phyloP scores from a whole-genome alignment of 53 echinoderm and acorn worm species.

The Crossaster papposus region DNA sequence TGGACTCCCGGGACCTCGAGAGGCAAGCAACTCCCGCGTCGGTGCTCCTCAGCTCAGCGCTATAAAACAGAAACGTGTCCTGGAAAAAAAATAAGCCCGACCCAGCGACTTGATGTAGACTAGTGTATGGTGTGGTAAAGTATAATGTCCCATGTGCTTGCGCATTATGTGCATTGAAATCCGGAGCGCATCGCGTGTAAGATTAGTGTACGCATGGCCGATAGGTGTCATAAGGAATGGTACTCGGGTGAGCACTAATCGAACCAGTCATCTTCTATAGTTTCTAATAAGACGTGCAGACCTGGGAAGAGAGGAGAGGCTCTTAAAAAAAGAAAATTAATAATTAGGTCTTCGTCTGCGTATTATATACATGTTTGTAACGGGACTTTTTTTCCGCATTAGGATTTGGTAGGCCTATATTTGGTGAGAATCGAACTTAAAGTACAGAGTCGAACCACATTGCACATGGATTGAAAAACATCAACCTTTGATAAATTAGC shows the following conservation, averaged over 20 bases:
- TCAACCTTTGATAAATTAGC: no score
- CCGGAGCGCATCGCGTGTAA: conserved; percentile 37
- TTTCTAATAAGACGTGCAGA: background rate
- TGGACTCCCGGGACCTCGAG: background rate
- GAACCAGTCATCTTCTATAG: background rate
- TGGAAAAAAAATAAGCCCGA: background rate
- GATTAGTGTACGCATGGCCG: conserved; percentile 45
- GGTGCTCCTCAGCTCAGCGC: background rate
- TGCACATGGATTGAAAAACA: no score
- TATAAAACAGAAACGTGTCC: conserved; percentile 13
- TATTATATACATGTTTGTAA: no score
- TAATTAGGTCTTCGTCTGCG: background rate
- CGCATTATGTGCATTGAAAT: background rate
- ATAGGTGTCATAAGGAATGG: conserved; percentile 35
- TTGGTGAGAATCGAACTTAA: no score
- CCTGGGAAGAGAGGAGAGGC: background rate
- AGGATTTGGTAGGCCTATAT: no score
- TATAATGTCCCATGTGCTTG: background rate
- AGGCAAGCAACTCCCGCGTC: background rate
- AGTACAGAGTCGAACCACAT: no score
- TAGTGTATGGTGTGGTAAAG: background rate
- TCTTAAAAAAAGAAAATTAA: background rate
- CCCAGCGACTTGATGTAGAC: background rate
- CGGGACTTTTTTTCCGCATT: no score
- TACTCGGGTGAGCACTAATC: background rate